These are phyloP conservation scores for Oophaga pumilio DNA, from an alignment of 2,113 vertebrate species.

Conservation along the genomic window DNA sequence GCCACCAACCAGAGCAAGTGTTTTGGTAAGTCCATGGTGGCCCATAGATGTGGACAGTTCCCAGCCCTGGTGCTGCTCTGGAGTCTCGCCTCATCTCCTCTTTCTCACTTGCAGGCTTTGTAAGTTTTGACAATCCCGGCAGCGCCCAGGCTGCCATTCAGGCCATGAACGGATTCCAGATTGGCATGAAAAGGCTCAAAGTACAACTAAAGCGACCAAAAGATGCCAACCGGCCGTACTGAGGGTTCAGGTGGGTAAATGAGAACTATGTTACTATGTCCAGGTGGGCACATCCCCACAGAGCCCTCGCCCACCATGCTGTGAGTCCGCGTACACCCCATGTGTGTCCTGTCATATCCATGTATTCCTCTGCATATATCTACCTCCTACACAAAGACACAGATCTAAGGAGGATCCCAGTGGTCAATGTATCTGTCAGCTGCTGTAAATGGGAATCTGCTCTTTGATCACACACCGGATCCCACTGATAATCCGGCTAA, in stretches of 20 bases:
- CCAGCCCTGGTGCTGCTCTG: too few relatives aligned
- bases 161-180: conserved; percentile 94
- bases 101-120: conserved; percentile 77
- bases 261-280: neutral
- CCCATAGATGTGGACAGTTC: too few relatives aligned
- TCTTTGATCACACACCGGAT: too few relatives aligned
- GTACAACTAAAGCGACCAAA: conserved; percentile 92
- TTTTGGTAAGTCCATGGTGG: conserved; percentile 80
- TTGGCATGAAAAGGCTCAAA: conserved; percentile 92
- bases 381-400: neutral
- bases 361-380: neutral
- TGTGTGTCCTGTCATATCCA: neutral
- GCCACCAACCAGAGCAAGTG: conserved; percentile 99
- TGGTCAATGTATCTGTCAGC: neutral
- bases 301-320: too few relatives aligned
- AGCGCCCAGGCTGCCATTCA: conserved; percentile 91
- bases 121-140: conserved; percentile 92
- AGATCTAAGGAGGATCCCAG: neutral
- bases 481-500: too few relatives aligned
- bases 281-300: too few relatives aligned
- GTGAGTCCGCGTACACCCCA: neutral
- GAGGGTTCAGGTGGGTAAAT: conserved; percentile 69
- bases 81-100: neutral
- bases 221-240: conserved; percentile 89
- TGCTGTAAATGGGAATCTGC: too few relatives aligned